Evolutionary conservation across 2,113 vertebrate species (phyloP), one percentile per base, ranked within the genome.

Genomic region (Zingel zingel): DNA sequence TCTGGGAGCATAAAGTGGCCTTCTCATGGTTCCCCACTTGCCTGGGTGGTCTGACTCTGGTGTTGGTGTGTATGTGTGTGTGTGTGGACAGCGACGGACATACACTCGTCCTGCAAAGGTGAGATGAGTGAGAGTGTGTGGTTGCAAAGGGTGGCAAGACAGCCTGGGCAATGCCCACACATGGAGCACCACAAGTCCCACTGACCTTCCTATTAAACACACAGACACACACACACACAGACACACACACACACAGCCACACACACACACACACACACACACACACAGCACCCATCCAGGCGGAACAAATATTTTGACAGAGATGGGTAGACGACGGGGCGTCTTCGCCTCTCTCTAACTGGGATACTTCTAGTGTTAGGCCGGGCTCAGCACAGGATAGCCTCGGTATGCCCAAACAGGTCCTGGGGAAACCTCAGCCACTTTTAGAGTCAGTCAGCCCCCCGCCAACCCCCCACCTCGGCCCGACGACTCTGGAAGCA

Each of bases 1-100:
- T 94, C 91, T 93, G 91, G 82, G 87, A 92, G 92, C 92, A 95
- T 95, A 93, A 93, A 94, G 92, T 95, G 93, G 90, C 91, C 91
- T 92, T 95, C 94, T 95, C 94, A 93, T 90, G 90, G 88, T 89
- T 89, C 86, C 87, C 86, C 80, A 74, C 86, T 85, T 73, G 85
- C 88, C 67, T 94, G 95, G 95, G 95, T 96, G 95, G 95, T 94
- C 95, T 88, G 82, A 82, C 62, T 81, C 71, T 23, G 75, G 81
- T 66, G 77, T 68, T 50, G 45, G 73, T 70, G 74, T 85, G 86
- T 86, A 88, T 83, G 84, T 33, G 79, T 82, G 84, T 82, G 84
- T 83, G 86, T 81, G 85, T 54, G 71, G 88, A 92, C 84, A 86
- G 77, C 81, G 76, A 91, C 50, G 79, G 85, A 89, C 85, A 88